phyloP scores from a whole-genome alignment of 1,140 invertebrate genomes.

The Rhizoglyphus robini region DNA sequence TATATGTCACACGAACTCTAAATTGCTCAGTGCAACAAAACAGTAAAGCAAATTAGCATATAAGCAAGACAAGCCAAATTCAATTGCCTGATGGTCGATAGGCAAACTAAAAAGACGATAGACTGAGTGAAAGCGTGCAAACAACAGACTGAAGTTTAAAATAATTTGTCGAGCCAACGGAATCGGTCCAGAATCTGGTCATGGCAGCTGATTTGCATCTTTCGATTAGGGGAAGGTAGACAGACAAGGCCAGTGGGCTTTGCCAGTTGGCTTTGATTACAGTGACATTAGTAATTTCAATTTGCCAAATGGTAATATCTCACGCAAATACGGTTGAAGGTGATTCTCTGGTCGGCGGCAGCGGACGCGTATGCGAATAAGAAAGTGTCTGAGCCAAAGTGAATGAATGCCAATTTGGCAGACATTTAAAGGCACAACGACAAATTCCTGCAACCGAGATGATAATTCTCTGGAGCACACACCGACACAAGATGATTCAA shows the following conservation, averaged over 20 bases:
- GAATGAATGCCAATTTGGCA: not conserved
- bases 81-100: not conserved
- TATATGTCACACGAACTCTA: too few species aligned
- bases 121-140: not conserved
- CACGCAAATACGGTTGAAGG: slow-evolving; percentile 2
- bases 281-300: not conserved
- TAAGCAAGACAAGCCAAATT: too few species aligned
- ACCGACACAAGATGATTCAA: not conserved
- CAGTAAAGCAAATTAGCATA: too few species aligned
- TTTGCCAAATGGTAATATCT: slow-evolving; percentile 14
- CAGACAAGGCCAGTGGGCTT: not conserved
- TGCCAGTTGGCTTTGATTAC: not conserved
- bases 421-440: too few species aligned
- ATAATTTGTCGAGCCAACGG: too few species aligned
- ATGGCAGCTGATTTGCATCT: slow-evolving; percentile 13
- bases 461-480: too few species aligned
- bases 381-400: not conserved
- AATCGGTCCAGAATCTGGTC: too few species aligned
- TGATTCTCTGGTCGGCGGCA: not conserved
- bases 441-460: too few species aligned
- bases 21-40: too few species aligned
- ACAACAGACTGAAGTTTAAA: too few species aligned
- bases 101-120: too few species aligned
- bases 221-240: not conserved
- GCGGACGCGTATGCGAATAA: too few species aligned